Percentiles rank a stretch among this genome's conserved stretches.
Conservation (phyloP, 2,888 invertebrate genomes). For the Cheilosia impressa region DNA sequence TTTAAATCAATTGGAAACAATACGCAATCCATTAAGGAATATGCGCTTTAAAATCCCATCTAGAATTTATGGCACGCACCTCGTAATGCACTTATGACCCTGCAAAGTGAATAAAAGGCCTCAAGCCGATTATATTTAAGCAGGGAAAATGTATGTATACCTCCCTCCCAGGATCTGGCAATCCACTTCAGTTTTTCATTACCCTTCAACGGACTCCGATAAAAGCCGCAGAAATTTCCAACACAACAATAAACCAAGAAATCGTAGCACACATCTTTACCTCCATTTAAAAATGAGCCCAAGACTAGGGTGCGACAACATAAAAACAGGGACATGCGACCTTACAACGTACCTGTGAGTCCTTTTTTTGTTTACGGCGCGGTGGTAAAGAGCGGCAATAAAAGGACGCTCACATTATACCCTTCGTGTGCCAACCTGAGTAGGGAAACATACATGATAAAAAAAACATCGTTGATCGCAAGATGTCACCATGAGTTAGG, state of each 20-base stretch:
- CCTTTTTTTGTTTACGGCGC: slow-evolving; percentile 28
- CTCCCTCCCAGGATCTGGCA: background rate
- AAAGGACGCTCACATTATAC: slow-evolving; percentile 41
- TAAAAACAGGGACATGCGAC: background rate
- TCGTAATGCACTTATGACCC: slow-evolving; percentile 30
- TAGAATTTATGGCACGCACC: slow-evolving; percentile 28
- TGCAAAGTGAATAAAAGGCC: slow-evolving; percentile 57
- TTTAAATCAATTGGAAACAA: too few species aligned
- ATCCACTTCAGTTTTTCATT: slow-evolving; percentile 56
- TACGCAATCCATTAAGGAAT: background rate
- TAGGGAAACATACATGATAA: slow-evolving; percentile 26
- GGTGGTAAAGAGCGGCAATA: slow-evolving; percentile 42
- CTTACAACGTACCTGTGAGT: background rate
- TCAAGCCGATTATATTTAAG: slow-evolving; percentile 21
- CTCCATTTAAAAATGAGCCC: slow-evolving; percentile 25
- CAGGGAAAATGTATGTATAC: too few species aligned
- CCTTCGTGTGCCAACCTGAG: slow-evolving; percentile 30
- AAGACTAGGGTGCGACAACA: slow-evolving; percentile 26
- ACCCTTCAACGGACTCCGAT: slow-evolving; percentile 58
- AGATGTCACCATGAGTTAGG: slow-evolving; percentile 43
- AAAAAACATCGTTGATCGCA: slow-evolving; percentile 38
- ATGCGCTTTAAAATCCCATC: background rate
- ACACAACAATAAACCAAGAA: slow-evolving; percentile 34
- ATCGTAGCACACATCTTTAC: slow-evolving; percentile 17
- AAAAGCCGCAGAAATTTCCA: slow-evolving; percentile 39